These are phyloP conservation scores for Pseudochirops cupreus DNA, from an alignment of 2,797 vertebrate species.

Conservation along the genomic window DNA sequence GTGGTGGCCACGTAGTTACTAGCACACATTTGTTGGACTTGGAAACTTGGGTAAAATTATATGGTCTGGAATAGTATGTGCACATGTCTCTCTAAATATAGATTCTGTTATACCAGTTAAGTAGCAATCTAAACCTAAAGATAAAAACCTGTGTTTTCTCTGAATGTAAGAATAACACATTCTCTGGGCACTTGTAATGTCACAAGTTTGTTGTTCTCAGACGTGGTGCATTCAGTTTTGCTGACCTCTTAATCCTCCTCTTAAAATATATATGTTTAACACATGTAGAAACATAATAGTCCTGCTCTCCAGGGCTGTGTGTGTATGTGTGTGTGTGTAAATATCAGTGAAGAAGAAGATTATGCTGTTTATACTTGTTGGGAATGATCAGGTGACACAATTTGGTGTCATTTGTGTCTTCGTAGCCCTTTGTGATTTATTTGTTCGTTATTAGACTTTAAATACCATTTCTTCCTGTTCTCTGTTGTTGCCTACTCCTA, in stretches of 20 bases:
- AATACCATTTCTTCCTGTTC: background rate
- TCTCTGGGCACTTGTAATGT: conserved; percentile 39
- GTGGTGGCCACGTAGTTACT: conserved; percentile 11
- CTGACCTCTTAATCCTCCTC: conserved; percentile 7
- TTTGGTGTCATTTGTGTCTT: background rate
- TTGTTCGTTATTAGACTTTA: background rate
- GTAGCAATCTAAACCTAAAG: conserved; percentile 34
- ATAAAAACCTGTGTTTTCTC: background rate
- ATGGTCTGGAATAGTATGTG: conserved; percentile 20
- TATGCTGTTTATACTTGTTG: background rate
- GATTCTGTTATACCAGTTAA: background rate
- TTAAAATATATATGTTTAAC: background rate
- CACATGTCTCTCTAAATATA: background rate
- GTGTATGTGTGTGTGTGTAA: background rate
- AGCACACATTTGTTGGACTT: conserved; percentile 49
- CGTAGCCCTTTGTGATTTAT: background rate
- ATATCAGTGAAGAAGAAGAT: background rate
- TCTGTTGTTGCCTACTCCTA: background rate
- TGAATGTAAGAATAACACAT: conserved; percentile 27
- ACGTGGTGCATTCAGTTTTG: conserved; percentile 31
- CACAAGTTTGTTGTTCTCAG: conserved; percentile 15
- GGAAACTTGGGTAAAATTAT: conserved; percentile 52
- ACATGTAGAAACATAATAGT: background rate
- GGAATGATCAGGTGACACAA: background rate
- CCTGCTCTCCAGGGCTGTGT: background rate